These are phyloP conservation scores for Dryobates pubescens DNA, from an alignment of 2,797 vertebrate genomes.

Conservation along the genomic window DNA sequence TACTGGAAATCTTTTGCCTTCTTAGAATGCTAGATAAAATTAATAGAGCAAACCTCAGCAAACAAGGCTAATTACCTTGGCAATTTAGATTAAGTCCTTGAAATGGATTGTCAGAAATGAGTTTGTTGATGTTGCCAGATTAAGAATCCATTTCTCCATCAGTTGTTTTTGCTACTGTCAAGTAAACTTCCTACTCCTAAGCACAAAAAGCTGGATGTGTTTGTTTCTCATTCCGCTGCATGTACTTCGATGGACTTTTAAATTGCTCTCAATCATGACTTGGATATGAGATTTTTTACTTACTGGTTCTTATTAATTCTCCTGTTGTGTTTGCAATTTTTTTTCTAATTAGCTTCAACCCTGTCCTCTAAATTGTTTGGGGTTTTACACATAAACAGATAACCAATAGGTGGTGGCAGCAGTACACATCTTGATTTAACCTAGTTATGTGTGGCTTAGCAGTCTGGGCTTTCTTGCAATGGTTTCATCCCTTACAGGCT, in stretches of 20 bases:
- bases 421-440: constrained; percentile 9
- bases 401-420: constrained; percentile 50
- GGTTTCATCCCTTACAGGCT: neutral
- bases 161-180: neutral
- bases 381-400: constrained; percentile 4
- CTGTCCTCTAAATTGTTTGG: neutral
- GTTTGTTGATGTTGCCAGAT: constrained; percentile 10
- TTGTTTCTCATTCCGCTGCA: neutral
- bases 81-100: constrained; percentile 18
- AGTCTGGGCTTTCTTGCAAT: neutral
- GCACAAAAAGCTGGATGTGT: neutral
- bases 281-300: constrained; percentile 25
- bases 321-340: neutral
- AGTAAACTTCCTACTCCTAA: constrained; percentile 6
- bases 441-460: neutral
- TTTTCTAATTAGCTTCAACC: constrained; percentile 42
- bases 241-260: neutral
- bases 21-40: constrained; percentile 9
- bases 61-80: constrained; percentile 38
- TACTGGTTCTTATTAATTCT: constrained; percentile 27
- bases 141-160: neutral
- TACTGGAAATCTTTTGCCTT: neutral
- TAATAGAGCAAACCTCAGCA: neutral
- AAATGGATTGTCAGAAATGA: constrained; percentile 51
- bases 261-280: neutral